Evolutionary conservation across 2,888 invertebrate species (phyloP), one percentile per base, ranked within the genome.

Genomic region (Drosophila picticornis): DNA sequence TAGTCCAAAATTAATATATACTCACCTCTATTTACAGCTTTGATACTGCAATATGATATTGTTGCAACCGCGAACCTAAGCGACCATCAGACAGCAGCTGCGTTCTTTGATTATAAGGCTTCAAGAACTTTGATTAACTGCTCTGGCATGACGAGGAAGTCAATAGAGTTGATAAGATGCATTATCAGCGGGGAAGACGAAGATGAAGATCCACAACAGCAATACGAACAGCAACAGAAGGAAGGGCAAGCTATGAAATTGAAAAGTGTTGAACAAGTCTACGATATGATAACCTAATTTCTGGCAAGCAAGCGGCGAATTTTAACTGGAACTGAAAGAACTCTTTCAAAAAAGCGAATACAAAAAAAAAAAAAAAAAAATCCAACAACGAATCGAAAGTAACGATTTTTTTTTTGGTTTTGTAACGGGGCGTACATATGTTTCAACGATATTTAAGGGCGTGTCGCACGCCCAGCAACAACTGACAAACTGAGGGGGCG

Each of bases 161-260:
- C 83, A 66, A 70, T 83, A 67, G 80, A 84, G 77, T 80, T 88
- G 90, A 88, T 89, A 91, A 91, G 84, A 91, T 91, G 92, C 88
- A 88, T 70, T 90, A 91, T 91, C 87, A 92, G 84, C 90, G 92
- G 82, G 90, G 92, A 91, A 82, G 92, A 92, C 90, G 92, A 92
- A 86, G 92, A 92, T 90, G 92, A 92, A 81, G 91, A 91, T 84
- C 81, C 68, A 76, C 87, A 83, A 75, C 78, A 80, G 67, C 80
- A 81, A 75, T 81, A 73, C 13, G 63, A 66, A 52, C 56, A 69
- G 48, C 65, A 72, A 50, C 72, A 74, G 61, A 68, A 69, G 76
- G 72, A 66, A 36, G 22, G 51, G 56, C 67, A 65, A 52, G 57
- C 68, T 61, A 81, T 80, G 58, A 79, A 83, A 90, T 84, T 90